phyloP scores from a whole-genome alignment of 2,797 vertebrate species.

The Miichthys miiuy region DNA sequence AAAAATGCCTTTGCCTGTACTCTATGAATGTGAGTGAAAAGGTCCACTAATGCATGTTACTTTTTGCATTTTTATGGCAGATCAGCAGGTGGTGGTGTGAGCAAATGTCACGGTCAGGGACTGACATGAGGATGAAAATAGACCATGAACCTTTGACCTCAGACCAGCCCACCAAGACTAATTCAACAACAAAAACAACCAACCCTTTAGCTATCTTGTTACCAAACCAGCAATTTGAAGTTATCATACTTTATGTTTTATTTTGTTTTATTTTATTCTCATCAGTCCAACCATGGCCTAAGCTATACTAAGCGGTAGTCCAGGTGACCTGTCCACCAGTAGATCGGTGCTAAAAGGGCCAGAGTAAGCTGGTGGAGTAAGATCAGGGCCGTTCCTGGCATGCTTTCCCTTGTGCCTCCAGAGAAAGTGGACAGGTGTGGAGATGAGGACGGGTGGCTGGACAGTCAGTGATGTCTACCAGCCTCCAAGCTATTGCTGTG shows the following conservation, averaged over 20 bases:
- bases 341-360: neutral
- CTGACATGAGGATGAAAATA: slow-evolving; percentile 2
- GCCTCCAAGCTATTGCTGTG: slow-evolving; percentile 68
- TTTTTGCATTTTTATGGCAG: slow-evolving; percentile 7
- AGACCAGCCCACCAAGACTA: neutral
- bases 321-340: neutral
- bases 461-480: slow-evolving; percentile 30
- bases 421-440: slow-evolving; percentile 73
- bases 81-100: slow-evolving; percentile 10
- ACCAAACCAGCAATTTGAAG: neutral
- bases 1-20: neutral
- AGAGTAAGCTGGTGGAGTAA: neutral
- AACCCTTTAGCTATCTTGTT: neutral
- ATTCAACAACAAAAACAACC: neutral
- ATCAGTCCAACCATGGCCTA: neutral
- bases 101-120: slow-evolving; percentile 18
- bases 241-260: neutral
- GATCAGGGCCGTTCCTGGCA: slow-evolving; percentile 30
- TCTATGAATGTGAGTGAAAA: neutral
- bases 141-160: slow-evolving; percentile 9
- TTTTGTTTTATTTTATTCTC: neutral
- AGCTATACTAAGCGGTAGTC: neutral
- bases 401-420: slow-evolving; percentile 43
- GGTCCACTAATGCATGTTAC: neutral
- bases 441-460: slow-evolving; percentile 38